Evolutionary conservation across 2,113 vertebrate genomes (phyloP), one percentile per base, ranked within the genome.

Genomic region (Microcebus murinus): DNA sequence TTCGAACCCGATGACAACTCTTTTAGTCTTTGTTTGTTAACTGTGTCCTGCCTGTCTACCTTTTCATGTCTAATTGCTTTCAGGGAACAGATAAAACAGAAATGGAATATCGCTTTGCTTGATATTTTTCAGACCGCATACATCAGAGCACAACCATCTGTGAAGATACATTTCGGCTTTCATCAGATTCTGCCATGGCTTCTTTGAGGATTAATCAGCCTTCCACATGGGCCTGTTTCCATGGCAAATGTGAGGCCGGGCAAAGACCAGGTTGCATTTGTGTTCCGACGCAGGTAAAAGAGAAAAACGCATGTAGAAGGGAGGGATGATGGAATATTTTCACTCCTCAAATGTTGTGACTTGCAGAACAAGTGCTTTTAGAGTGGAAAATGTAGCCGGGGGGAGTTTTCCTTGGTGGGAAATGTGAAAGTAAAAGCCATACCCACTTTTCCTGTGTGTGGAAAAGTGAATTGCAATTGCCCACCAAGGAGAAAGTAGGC

Each of bases 11-110:
- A 97, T 96, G 95, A 97, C 95, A 97, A 90, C 67, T 93, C 96
- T 89, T 89, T 36, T 82, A 89, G 94, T 96, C 94, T 97, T 96
- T 97, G 88, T 96, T 96, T 96, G 96, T 93, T 97, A 93, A 95
- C 88, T 95, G 48, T 95, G 68, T 93, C 74, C 74, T 96, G 94
- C 89, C 92, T 97, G 91, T 87, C 97, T 96, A 97, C 94, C 82
- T 98, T 98, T 97, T 95, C 91, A 96, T 94, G 96, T 91, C 95
- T 97, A 97, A 97, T 97, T 98, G 90, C 91, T 98, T 97, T 95
- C 98, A 98, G 97, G 61, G 92, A 94, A 93, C 89, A 77, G 93
- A 94, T 92, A 77, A 94, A 95, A 81, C 34, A 67, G 93, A 86
- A 97, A 97, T 89, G 87, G 77, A 36, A 70, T 92, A 94, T 92